phyloP scores from a whole-genome alignment of 2,888 invertebrate genomes.

The Drosophila formosana region DNA sequence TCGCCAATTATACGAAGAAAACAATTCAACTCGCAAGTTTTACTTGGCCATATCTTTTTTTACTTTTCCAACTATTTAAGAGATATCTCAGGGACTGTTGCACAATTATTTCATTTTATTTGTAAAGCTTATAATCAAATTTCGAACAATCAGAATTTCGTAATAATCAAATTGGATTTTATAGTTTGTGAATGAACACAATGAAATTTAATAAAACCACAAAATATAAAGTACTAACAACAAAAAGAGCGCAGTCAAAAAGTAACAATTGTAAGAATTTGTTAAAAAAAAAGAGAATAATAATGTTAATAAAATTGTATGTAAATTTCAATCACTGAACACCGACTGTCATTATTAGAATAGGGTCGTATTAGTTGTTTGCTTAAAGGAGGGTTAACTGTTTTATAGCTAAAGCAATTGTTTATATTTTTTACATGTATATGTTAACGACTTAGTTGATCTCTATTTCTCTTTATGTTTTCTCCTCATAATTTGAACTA shows the following conservation, averaged over 20 bases:
- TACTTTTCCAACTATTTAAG: background rate
- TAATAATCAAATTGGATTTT: conserved; percentile 19
- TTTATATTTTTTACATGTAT: conserved; percentile 11
- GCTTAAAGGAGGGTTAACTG: conserved; percentile 8
- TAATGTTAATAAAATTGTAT: conserved; percentile 6
- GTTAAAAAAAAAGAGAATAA: conserved; percentile 2
- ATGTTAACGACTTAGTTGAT: conserved; percentile 20
- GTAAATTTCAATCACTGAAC: conserved; percentile 30
- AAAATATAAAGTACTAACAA: conserved; percentile 35
- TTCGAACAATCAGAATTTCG: conserved; percentile 29
- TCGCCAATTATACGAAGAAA: no score
- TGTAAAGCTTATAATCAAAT: conserved; percentile 27
- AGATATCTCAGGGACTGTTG: conserved; percentile 3
- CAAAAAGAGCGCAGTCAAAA: conserved; percentile 37
- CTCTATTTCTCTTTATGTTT: conserved; percentile 8
- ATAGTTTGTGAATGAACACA: conserved; percentile 33
- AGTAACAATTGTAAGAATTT: conserved; percentile 29
- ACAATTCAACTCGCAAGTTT: no score
- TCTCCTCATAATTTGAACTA: conserved; percentile 39
- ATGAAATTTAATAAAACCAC: conserved; percentile 21
- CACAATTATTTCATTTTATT: conserved; percentile 41
- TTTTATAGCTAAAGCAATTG: conserved; percentile 18
- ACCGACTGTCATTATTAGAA: conserved; percentile 13
- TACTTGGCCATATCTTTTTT: no score
- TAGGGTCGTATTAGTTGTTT: conserved; percentile 5